Base-by-base conservation (phyloP, 1,140 invertebrate species). In the Euwallacea similis region DNA sequence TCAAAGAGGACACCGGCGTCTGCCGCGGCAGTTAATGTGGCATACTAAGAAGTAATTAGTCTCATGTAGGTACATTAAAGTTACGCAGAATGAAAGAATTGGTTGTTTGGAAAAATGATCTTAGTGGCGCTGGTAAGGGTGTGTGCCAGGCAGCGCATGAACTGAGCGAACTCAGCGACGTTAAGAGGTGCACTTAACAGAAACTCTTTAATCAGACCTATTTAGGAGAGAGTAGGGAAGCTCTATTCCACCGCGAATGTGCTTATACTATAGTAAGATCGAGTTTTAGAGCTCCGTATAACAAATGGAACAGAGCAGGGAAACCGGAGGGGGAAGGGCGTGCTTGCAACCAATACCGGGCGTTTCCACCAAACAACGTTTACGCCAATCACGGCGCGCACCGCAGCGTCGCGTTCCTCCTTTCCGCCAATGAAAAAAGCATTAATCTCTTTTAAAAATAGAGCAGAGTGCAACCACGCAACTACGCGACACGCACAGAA, bases 401-500 rank as follows among this genome's bases (percentile, higher is more conserved):
- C 56, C 66, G 65, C 42, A 54, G 68, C 67, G 58, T 59, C 54
- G 56, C 73, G 78, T 59, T 69, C 79, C 80, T 79, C 79, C 80
- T 78, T 79, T 75, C 78, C 70, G 76, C 80, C 80, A 82, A 82
- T 82, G 79, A 80, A 82, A 82, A 82, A 82, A 78, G 78, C 81
- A 81, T 82, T 79, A 82, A 81, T 79, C 79, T 81, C 77, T 79
- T 79, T 81, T 78, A 82, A 82, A 82, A 81, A 81, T 80, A 81
- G 78, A 81, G 76, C 76, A 77, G 74, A 76, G 74, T 75, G 75
- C 73, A 76, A 74, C 74, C 74, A 79, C 75, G 78, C 78, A 80
- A 76, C 76, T 64, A 73, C 69, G 73, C 74, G 73, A 78, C 75
- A 77, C 78, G 74, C 77, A 79, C 76, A 75, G 75, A 76, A 76